Base-by-base conservation (phyloP, 1,140 invertebrate species). In the Drosophila lowei region DNA sequence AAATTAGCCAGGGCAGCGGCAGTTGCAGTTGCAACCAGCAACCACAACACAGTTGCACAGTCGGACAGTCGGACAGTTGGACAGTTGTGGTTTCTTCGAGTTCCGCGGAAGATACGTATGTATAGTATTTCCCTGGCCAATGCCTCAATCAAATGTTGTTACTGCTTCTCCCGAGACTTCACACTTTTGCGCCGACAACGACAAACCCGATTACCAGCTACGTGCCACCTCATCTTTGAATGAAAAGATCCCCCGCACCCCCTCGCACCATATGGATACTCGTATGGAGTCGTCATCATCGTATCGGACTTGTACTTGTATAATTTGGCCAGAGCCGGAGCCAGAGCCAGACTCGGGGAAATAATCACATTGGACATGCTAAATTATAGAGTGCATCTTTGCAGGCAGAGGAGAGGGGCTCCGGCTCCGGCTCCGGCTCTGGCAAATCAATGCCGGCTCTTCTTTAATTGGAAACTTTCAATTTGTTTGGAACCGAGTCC, bases 301-400 rank as follows among this genome's bases (percentile, higher is more conserved):
- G 28, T 6, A 34, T 18, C 18, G 18, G 18, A 18, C 30, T 34
- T 34, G 30, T 38, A 38, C 16, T 61, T 80, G 46, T 86, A 70
- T 80, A 86, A 86, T 86, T 86, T 78, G 25, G 41, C 7, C 11
- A 50, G 62, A 80, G 56, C 63, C 43, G 9, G 47, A n/a, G n/a
- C n/a, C n/a, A n/a, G n/a, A n/a, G 41, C 7, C 11, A 16, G 21
- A 16, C 30, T 38, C 30, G 11, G 42, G 23, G 41, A 77, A 88
- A 88, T 89, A 79, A 88, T 80, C 80, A 72, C 76, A 83, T 88
- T 88, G 66, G 83, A 66, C 53, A 89, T 83, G 78, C 66, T 47
- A 88, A 88, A 88, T 88, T 88, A 88, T 71, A 88, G 48, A 53
- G 16, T 34, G 66, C 30, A 68, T 49, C 65, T 68, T 57, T 49